Conservation (phyloP, 2,888 invertebrate species). For the Andrena praecox region DNA sequence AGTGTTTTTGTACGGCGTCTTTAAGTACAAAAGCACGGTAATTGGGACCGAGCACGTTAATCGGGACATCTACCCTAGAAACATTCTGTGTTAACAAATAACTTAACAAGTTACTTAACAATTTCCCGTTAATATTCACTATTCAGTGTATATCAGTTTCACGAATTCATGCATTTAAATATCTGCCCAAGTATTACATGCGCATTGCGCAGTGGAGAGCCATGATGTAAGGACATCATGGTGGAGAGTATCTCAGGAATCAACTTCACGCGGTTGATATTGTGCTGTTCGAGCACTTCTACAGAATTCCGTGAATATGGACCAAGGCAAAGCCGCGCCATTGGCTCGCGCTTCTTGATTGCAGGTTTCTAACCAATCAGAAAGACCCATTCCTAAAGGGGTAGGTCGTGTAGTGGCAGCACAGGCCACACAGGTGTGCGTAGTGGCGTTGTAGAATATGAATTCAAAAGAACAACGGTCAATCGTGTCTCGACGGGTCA, state of each 20-base stretch:
- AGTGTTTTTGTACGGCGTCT: too few species aligned
- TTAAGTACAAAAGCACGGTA: too few species aligned
- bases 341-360: not conserved
- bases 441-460: conserved; percentile 33
- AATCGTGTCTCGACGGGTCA: conserved; percentile 10
- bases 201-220: too few species aligned
- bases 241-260: too few species aligned
- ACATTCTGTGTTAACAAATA: not conserved
- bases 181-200: not conserved
- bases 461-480: conserved; percentile 59
- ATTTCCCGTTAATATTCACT: not conserved
- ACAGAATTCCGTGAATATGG: too few species aligned
- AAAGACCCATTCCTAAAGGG: not conserved
- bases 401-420: not conserved
- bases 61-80: too few species aligned
- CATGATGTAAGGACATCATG: too few species aligned
- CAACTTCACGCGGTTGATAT: too few species aligned
- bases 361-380: conserved; percentile 2
- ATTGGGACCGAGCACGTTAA: too few species aligned
- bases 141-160: too few species aligned
- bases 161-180: not conserved
- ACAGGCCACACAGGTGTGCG: not conserved
- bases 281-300: too few species aligned
- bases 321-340: not conserved
- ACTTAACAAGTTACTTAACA: not conserved